phyloP scores from a whole-genome alignment of 2,888 invertebrate species.

The Brachypterus glaber region DNA sequence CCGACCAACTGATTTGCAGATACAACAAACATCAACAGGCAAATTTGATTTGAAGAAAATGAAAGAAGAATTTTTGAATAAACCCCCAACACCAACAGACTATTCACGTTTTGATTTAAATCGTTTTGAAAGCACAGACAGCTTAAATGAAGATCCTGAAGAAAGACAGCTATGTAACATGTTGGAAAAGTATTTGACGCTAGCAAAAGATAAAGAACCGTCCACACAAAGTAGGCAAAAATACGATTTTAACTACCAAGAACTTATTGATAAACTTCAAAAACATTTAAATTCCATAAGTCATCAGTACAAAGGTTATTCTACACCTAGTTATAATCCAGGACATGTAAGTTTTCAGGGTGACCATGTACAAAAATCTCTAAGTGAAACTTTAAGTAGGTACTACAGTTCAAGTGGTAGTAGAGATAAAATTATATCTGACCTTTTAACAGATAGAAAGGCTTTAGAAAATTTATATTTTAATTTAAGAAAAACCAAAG shows the following conservation, averaged over 20 bases:
- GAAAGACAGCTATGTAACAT: constrained; percentile 53
- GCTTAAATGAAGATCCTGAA: constrained; percentile 38
- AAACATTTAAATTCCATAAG: constrained; percentile 42
- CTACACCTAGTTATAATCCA: constrained; percentile 3
- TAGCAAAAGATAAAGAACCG: constrained; percentile 35
- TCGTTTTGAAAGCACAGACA: constrained; percentile 15
- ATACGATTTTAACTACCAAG: constrained; percentile 51
- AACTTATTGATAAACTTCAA: constrained; percentile 54
- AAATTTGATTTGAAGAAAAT: constrained; percentile 60
- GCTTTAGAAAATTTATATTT: constrained; percentile 64
- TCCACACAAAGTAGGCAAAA: constrained; percentile 16
- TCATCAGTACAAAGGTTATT: constrained; percentile 12
- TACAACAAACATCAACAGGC: constrained; percentile 41
- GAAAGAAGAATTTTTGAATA: constrained; percentile 56
- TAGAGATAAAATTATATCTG: constrained; percentile 60
- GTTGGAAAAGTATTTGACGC: constrained; percentile 56
- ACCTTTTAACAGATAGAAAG: constrained; percentile 62
- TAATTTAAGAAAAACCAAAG: constrained; percentile 59
- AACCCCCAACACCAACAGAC: constrained; percentile 35
- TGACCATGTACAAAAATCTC: constrained; percentile 49
- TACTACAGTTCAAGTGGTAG: constrained; percentile 58
- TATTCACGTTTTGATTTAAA: constrained; percentile 9
- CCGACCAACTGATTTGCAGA: constrained; percentile 37
- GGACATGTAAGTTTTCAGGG: constrained; percentile 38
- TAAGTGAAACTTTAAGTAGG: constrained; percentile 57